Percentiles rank a stretch among this genome's conserved stretches.
phyloP scores from a whole-genome alignment of 2,888 invertebrate species.

The Unio pictorum region DNA sequence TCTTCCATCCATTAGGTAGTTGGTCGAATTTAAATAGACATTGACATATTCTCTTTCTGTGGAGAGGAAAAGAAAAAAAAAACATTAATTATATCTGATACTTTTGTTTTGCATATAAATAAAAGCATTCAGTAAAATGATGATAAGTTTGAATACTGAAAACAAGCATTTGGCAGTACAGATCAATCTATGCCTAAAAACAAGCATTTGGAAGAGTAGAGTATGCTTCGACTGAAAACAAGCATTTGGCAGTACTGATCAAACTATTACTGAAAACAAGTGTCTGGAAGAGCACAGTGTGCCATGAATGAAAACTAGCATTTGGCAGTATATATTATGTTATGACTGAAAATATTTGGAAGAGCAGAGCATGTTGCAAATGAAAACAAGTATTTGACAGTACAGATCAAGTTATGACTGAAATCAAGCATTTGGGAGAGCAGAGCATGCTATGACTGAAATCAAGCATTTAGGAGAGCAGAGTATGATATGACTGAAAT shows the following conservation, averaged over 20 bases:
- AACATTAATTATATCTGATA: too few relatives aligned
- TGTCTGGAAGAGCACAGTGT: slow-evolving; percentile 22
- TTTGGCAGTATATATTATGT: not conserved
- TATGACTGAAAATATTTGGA: slow-evolving; percentile 22
- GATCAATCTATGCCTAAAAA: too few relatives aligned
- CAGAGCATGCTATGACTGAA: not conserved
- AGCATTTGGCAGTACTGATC: too few relatives aligned
- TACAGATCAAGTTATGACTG: not conserved
- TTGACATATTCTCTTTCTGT: slow-evolving; percentile 21
- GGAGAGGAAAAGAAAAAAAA: too few relatives aligned
- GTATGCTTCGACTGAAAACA: too few relatives aligned
- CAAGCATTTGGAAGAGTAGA: too few relatives aligned
- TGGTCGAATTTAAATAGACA: slow-evolving; percentile 8
- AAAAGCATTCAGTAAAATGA: too few relatives aligned
- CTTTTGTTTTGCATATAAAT: too few relatives aligned
- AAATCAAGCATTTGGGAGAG: not conserved
- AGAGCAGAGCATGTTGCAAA: slow-evolving; percentile 34
- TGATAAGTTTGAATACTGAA: too few relatives aligned
- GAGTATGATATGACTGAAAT: not conserved
- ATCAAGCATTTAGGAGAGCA: not conserved
- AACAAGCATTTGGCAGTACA: too few relatives aligned
- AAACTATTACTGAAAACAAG: slow-evolving; percentile 17
- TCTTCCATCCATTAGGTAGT: slow-evolving; percentile 24
- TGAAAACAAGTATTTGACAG: slow-evolving; percentile 6
- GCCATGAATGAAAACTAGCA: not conserved